Evolutionary conservation across 2,113 vertebrate genomes (phyloP), one percentile per base, ranked within the genome.

Genomic region (Oryzias melastigma): DNA sequence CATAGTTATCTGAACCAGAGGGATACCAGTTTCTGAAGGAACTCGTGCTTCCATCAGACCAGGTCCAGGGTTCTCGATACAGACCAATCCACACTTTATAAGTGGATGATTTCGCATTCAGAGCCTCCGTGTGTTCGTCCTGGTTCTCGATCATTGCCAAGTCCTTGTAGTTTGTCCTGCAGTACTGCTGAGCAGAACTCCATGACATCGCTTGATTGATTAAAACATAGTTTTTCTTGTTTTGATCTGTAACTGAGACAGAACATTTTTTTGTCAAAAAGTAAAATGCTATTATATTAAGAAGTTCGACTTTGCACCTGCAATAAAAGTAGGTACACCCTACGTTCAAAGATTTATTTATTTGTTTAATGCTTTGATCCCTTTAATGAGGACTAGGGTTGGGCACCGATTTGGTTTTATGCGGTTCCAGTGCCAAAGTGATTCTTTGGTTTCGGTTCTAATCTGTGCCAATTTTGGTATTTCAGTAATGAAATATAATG

Each of bases 101-200:
- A 1, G 0, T 3, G 15, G 0, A 1, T 1, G 20, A 1, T 16
- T 1, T 12, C 5, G 0, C 0, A 0, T 1, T 1, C 5, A 0
- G 1, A 13, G 22, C 49, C 14, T 15, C 4, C 0, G 0, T 0
- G 7, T 68, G 52, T 40, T 78, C 61, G 0, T 1, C 12, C 12
- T 2, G 0, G 12, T 16, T 72, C 35, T 70, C 65, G 0, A 77
- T 77, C 58, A 20, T 4, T 1, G 62, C 24, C 14, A 81, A n/a
- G 43, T 81, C 48, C 4, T 20, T 52, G 50, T 57, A 1, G 27
- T 58, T 4, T 14, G 22, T 0, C 24, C 70, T 67, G 66, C 78
- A 81, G 59, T 71, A 53, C 1, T 42, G 5, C 2, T 1, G 57
- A 24, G 79, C 67, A 14, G 5, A 8, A 4, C 0, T 0, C 75